A percentile compares a stretch with the other conserved stretches of the same genome.
Evolutionary conservation across 2,797 vertebrate species (phyloP).

Genomic region (Gallinago nigripennis): DNA sequence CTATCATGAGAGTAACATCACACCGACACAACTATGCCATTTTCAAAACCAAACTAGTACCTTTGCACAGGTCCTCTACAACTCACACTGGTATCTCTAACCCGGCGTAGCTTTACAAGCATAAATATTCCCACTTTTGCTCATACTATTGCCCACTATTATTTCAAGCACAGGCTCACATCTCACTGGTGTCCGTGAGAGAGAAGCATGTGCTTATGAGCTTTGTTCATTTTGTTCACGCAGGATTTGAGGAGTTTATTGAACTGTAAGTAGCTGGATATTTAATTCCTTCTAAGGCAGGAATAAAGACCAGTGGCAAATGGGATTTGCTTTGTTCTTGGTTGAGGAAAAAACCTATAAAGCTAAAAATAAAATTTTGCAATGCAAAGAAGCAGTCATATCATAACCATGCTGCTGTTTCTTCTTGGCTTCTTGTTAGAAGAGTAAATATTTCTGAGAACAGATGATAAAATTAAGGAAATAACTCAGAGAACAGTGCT

Average conservation of each 20-base stretch:
- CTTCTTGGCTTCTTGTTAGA: not conserved
- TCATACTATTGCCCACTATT: not conserved
- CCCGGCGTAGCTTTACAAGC: not conserved
- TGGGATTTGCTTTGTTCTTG: constrained; percentile 29
- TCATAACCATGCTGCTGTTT: not conserved
- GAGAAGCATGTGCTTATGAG: not conserved
- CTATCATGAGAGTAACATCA: not conserved
- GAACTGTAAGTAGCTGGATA: not conserved
- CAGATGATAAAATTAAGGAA: not conserved
- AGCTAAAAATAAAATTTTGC: not conserved
- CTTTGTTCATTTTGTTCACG: not conserved
- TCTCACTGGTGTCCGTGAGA: not conserved
- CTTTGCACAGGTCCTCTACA: not conserved
- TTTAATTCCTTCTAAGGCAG: constrained; percentile 13
- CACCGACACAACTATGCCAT: not conserved
- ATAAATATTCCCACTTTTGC: not conserved
- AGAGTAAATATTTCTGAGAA: not conserved
- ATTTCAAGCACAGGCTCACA: not conserved
- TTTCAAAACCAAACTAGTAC: not conserved
- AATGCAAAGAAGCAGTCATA: not conserved
- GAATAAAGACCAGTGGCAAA: not conserved
- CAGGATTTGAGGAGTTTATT: not conserved
- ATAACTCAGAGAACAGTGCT: not conserved
- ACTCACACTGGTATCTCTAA: not conserved
- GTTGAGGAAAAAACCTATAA: not conserved